Conservation (phyloP, 2,888 invertebrate genomes). For the Drosophila stalkeri region DNA sequence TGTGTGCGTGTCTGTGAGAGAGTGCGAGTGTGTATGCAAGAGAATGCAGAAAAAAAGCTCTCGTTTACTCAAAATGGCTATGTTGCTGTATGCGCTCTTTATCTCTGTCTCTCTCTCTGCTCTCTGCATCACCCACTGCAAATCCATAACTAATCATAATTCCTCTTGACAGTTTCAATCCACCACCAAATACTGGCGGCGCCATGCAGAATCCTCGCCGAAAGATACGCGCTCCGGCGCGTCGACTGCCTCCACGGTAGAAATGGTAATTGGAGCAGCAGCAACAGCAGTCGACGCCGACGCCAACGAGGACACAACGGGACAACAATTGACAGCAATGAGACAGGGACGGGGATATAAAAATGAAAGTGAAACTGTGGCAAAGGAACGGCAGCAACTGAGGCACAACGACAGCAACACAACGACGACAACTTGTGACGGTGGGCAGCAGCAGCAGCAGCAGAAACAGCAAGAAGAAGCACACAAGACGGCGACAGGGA, state of each 20-base stretch:
- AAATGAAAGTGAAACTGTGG: neutral
- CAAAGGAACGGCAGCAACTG: slow-evolving; percentile 13
- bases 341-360: slow-evolving; percentile 20
- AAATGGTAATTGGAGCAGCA: slow-evolving; percentile 53
- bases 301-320: slow-evolving; percentile 18
- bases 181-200: slow-evolving; percentile 74
- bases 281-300: neutral
- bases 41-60: slow-evolving; percentile 8
- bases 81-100: slow-evolving; percentile 12
- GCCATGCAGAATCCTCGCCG: slow-evolving; percentile 76
- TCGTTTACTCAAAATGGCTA: slow-evolving; percentile 21
- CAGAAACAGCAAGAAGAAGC: neutral
- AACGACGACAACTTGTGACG: slow-evolving; percentile 8
- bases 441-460: slow-evolving; percentile 14
- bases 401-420: slow-evolving; percentile 20
- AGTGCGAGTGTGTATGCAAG: slow-evolving; percentile 6
- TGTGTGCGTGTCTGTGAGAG: slow-evolving; percentile 1
- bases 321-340: slow-evolving; percentile 41
- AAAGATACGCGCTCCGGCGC: slow-evolving; percentile 80
- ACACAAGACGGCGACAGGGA: slow-evolving; percentile 17
- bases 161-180: slow-evolving; percentile 73
- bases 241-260: slow-evolving; percentile 84
- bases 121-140: neutral
- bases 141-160: slow-evolving; percentile 11
- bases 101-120: neutral